Conservation (phyloP, 2,797 vertebrate species). For the Heliangelus exortis region DNA sequence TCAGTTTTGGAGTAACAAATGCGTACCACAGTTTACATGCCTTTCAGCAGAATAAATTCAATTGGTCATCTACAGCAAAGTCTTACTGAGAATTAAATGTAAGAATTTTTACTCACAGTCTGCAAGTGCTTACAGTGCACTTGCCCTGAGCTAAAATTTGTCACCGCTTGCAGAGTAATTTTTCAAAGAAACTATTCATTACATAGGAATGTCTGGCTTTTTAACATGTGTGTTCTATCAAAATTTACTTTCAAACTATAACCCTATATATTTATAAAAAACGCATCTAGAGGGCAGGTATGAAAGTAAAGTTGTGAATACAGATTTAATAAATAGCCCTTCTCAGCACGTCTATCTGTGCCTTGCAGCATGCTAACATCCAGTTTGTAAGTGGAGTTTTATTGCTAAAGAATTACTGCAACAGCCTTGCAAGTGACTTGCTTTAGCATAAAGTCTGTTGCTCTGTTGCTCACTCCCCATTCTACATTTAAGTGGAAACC, state of each 20-base stretch:
- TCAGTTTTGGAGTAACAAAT: neutral
- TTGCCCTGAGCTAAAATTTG: neutral
- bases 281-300: neutral
- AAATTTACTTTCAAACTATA: neutral
- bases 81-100: neutral
- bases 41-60: slow-evolving; percentile 1
- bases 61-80: neutral
- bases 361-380: neutral
- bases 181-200: neutral
- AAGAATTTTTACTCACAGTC: neutral
- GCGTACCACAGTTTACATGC: slow-evolving; percentile 10
- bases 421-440: neutral
- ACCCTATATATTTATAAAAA: neutral
- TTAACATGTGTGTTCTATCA: neutral
- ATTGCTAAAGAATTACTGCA: neutral
- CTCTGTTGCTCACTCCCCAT: neutral
- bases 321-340: neutral
- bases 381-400: neutral
- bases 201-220: neutral
- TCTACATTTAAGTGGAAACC: neutral
- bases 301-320: neutral
- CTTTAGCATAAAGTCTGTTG: neutral
- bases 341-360: neutral
- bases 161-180: neutral
- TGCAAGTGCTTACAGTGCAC: neutral